Evolutionary conservation across 1,140 invertebrate genomes (phyloP).

Genomic region (Apocrypta bakeri): DNA sequence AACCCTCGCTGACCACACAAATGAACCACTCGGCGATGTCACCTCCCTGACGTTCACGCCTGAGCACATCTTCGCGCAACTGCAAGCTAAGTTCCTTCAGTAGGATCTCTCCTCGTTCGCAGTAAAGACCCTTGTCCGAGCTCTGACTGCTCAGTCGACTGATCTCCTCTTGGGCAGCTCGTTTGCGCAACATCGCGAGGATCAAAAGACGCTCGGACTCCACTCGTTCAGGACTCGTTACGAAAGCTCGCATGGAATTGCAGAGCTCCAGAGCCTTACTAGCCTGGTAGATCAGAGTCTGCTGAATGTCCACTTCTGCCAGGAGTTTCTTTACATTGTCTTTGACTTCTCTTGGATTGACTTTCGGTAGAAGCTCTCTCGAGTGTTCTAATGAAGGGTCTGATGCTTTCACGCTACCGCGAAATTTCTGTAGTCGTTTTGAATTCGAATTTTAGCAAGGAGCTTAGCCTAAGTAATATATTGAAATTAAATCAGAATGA

Average conservation of each 20-base stretch:
- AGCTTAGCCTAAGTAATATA: too few species aligned
- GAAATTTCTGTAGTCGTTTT: slow-evolving; percentile 60
- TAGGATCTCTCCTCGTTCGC: slow-evolving; percentile 49
- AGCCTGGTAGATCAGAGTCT: slow-evolving; percentile 68
- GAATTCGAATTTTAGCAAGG: too few species aligned
- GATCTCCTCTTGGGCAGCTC: slow-evolving; percentile 60
- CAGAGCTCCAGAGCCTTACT: slow-evolving; percentile 71
- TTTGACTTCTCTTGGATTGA: not conserved
- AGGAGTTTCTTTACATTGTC: slow-evolving; percentile 59
- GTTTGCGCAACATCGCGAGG: slow-evolving; percentile 64
- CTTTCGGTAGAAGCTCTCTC: not conserved
- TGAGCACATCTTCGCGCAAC: slow-evolving; percentile 52
- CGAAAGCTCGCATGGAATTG: slow-evolving; percentile 65
- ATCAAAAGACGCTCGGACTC: slow-evolving; percentile 72
- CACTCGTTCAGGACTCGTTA: slow-evolving; percentile 63
- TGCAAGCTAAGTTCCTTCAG: slow-evolving; percentile 57
- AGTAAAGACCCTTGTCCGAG: not conserved
- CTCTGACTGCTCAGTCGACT: slow-evolving; percentile 38
- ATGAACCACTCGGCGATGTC: slow-evolving; percentile 62
- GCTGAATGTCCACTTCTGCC: slow-evolving; percentile 65
- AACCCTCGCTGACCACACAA: slow-evolving; percentile 59
- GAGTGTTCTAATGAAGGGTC: not conserved
- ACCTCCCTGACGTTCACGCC: slow-evolving; percentile 38
- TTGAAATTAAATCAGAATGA: too few species aligned
- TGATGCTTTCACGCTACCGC: slow-evolving; percentile 24